A percentile compares a stretch with the other conserved stretches of the same genome.
Conservation (phyloP, 2,113 vertebrate species). For the Neoarius graeffei region DNA sequence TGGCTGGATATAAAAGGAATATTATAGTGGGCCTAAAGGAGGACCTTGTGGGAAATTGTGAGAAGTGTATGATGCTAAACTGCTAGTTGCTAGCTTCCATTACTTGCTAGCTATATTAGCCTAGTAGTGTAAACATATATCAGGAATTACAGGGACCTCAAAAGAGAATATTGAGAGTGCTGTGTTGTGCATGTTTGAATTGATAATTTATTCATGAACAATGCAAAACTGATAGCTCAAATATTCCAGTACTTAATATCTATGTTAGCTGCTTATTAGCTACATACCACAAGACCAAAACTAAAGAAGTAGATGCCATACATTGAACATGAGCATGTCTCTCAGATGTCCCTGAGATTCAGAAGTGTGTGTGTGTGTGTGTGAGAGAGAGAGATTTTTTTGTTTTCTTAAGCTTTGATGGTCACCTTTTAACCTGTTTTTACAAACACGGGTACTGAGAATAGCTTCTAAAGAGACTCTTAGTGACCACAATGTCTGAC, state of each 20-base stretch:
- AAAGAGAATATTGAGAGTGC: neutral
- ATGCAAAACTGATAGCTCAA: neutral
- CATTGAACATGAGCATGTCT: neutral
- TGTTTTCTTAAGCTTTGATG: conserved; percentile 28
- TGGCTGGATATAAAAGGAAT: neutral
- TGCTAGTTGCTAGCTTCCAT: neutral
- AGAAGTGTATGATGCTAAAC: neutral
- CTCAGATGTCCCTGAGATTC: neutral
- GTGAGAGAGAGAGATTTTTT: neutral
- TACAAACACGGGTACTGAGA: conserved; percentile 45
- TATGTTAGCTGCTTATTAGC: neutral
- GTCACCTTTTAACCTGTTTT: conserved; percentile 49
- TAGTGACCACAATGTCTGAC: conserved; percentile 45
- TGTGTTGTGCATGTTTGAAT: neutral
- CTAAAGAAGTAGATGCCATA: neutral
- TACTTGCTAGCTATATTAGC: neutral
- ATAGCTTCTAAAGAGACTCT: conserved; percentile 44
- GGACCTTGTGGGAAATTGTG: neutral
- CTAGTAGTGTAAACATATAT: neutral
- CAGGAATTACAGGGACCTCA: neutral
- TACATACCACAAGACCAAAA: neutral
- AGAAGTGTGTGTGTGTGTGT: neutral
- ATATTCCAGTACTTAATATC: neutral
- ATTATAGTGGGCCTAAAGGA: neutral
- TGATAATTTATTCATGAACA: neutral